phyloP scores from a whole-genome alignment of 2,113 vertebrate genomes.

The Cathartes aura region DNA sequence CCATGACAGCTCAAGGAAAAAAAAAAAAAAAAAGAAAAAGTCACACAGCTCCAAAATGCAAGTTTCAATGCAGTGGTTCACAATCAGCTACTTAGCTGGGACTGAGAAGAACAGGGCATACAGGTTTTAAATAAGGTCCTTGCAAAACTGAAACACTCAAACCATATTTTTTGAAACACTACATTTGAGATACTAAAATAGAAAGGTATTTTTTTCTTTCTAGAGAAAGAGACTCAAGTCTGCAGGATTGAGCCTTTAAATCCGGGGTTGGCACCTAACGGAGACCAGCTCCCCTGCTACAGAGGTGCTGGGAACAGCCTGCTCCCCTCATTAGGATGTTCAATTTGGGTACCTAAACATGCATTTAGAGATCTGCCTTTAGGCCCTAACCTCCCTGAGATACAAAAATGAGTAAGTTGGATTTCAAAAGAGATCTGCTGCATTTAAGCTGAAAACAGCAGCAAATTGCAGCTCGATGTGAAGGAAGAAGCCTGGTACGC shows the following conservation, averaged over 20 bases:
- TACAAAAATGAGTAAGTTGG: not conserved
- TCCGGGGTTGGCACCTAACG: not conserved
- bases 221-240: not conserved
- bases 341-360: not conserved
- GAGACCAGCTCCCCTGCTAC: not conserved
- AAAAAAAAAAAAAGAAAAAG: too few relatives aligned
- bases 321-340: not conserved
- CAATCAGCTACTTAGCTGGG: not conserved
- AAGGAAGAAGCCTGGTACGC: not conserved
- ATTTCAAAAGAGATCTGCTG: not conserved
- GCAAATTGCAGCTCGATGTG: not conserved
- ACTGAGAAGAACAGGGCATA: not conserved
- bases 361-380: not conserved
- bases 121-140: not conserved
- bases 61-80: not conserved
- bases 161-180: not conserved
- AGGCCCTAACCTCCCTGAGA: not conserved
- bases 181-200: not conserved
- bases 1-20: not conserved
- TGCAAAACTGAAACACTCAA: not conserved
- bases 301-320: not conserved
- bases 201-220: accelerated
- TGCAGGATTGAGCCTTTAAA: not conserved
- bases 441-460: not conserved
- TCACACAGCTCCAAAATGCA: not conserved